Evolutionary conservation across 2,888 invertebrate genomes (phyloP), one percentile per base, ranked within the genome.

Genomic region (Hartigia nigra): DNA sequence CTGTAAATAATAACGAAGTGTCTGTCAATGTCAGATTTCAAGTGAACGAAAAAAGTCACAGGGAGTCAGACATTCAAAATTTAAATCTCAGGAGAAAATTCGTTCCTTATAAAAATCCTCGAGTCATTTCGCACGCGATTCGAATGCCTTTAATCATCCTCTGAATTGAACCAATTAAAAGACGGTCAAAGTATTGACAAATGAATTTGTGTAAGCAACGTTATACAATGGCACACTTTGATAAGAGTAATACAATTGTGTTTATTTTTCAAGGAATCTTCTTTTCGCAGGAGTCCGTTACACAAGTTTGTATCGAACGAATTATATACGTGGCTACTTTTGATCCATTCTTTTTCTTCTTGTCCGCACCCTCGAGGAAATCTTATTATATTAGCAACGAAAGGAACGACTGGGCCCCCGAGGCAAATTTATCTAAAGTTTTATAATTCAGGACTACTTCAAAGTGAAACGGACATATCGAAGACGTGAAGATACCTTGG

Each of bases 101-200:
- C 14, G 55, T 55, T 55, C 55, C 23, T 23, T 55, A 55, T 23
- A 23, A 23, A 32, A 76, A 78, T 70, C 12, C 77, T 74, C 75
- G 69, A 79, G 75, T 82, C 78, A 79, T 34, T 74, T 77, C 69
- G 31, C 76, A 77, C 78, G 77, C 78, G 77, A 79, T 78, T 75
- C 78, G 77, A 55, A 74, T 36, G 55, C 77, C 77, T 74, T 82
- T 82, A 81, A 74, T 74, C 78, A 76, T 76, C 32, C 78, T 75
- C 77, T 79, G 69, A 76, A 74, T 74, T 78, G 35, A 34, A 4
- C 14, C 39, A 55, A 23, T 37, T n/a, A 55, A 31, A 12, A 36
- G 31, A 12, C 55, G 55, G 23, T 1, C 23, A 55, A 23, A 55
- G 23, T 55, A 23, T 55, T 55, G 23, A 55, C 55, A 55, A 55